Percentiles rank a stretch among this genome's conserved stretches.
Evolutionary conservation across 2,797 vertebrate genomes (phyloP).

Genomic region (Gadopsis marmoratus): DNA sequence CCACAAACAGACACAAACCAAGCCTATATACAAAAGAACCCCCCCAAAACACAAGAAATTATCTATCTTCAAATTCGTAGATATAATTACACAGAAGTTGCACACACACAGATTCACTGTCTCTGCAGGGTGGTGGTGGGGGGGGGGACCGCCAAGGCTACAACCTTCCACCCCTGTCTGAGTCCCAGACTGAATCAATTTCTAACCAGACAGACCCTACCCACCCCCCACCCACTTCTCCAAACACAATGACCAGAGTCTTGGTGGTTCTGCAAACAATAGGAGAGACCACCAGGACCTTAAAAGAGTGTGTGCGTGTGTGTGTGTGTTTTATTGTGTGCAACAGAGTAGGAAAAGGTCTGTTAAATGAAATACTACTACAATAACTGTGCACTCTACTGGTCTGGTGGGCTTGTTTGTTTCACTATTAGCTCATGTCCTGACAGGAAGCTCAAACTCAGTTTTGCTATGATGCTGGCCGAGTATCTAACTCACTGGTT

Average conservation of each 20-base stretch:
- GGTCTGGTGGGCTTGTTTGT: too few relatives aligned
- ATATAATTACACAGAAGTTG: neutral
- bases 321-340: constrained; percentile 11
- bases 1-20: constrained; percentile 19
- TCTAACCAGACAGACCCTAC: constrained; percentile 77
- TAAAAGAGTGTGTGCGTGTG: constrained; percentile 25
- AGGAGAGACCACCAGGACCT: constrained; percentile 52
- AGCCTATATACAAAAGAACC: neutral
- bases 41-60: neutral
- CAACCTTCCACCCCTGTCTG: constrained; percentile 76
- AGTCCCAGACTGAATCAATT: constrained; percentile 84
- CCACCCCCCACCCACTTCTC: constrained; percentile 16
- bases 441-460: constrained; percentile 1
- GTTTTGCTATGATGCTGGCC: neutral
- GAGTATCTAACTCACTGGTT: neutral
- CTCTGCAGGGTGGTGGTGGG: constrained; percentile 22
- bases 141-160: constrained; percentile 68
- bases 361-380: too few relatives aligned
- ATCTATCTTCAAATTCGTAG: neutral
- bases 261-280: constrained; percentile 67
- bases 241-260: constrained; percentile 71
- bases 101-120: constrained; percentile 23
- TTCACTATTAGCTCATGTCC: neutral
- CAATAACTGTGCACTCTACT: too few relatives aligned
- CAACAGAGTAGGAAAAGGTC: constrained; percentile 1